A percentile compares a stretch with the other conserved stretches of the same genome.
Evolutionary conservation across 2,113 vertebrate species (phyloP).

Genomic region (Balaenoptera acutorostrata): DNA sequence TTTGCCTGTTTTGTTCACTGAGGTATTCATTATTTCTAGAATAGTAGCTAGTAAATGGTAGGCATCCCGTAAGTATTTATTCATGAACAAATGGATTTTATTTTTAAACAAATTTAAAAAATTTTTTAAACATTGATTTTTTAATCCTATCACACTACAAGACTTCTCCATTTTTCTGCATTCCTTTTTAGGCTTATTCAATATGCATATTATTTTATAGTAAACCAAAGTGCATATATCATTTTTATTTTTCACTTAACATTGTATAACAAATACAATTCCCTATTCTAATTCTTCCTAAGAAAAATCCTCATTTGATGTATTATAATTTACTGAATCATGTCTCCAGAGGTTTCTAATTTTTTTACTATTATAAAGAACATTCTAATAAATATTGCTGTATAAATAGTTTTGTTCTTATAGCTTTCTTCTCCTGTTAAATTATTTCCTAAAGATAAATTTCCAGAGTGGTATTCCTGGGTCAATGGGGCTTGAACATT

Average conservation of each 20-base stretch:
- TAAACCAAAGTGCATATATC: not conserved
- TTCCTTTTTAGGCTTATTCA: not conserved
- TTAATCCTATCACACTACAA: not conserved
- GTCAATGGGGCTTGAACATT: not conserved
- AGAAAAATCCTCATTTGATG: not conserved
- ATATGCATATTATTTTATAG: not conserved
- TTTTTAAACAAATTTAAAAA: not conserved
- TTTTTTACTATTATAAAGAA: not conserved
- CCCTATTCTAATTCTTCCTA: not conserved
- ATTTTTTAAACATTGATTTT: not conserved
- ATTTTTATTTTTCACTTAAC: slow-evolving; percentile 4
- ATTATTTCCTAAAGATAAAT: not conserved
- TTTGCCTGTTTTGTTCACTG: not conserved
- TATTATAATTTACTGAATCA: not conserved
- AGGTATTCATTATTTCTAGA: not conserved
- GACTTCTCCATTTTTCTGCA: not conserved
- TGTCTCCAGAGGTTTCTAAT: not conserved
- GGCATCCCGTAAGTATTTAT: not conserved
- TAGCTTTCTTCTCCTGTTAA: not conserved
- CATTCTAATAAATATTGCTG: not conserved
- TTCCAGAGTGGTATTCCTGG: not conserved
- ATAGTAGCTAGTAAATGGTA: not conserved
- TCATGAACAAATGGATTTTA: not conserved
- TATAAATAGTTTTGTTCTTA: not conserved
- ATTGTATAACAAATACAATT: not conserved